These are phyloP conservation scores for Lathamus discolor DNA, from an alignment of 2,113 vertebrate genomes.

Conservation along the genomic window DNA sequence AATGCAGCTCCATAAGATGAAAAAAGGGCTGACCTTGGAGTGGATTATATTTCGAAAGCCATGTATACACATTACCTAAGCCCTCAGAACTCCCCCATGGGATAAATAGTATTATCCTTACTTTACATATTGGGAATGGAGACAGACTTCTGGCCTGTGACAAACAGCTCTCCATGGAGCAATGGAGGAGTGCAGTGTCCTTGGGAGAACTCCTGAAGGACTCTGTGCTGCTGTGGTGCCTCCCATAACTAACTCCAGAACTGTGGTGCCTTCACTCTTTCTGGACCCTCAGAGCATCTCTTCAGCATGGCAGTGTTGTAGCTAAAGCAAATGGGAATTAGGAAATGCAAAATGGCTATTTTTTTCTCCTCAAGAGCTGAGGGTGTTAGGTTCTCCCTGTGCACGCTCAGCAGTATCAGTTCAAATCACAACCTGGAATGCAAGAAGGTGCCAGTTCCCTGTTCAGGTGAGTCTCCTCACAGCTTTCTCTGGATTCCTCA, in stretches of 20 bases:
- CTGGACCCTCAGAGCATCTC: background rate
- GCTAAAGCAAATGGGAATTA: background rate
- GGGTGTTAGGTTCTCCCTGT: background rate
- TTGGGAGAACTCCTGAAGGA: background rate
- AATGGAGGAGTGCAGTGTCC: background rate
- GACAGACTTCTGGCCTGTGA: constrained; percentile 21
- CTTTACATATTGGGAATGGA: constrained; percentile 29
- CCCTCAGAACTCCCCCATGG: background rate
- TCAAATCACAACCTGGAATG: background rate
- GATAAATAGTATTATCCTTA: constrained; percentile 53
- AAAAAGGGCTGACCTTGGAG: constrained; percentile 14
- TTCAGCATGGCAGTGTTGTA: background rate
- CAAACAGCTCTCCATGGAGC: background rate
- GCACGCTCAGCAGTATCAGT: rapidly evolving
- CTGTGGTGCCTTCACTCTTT: too few species aligned
- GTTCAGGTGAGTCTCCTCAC: background rate
- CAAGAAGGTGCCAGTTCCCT: background rate
- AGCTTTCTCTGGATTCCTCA: background rate
- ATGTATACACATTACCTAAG: background rate
- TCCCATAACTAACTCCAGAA: background rate
- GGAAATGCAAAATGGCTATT: background rate
- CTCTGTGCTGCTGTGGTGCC: background rate
- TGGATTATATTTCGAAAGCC: constrained; percentile 18
- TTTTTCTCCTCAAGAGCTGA: background rate
- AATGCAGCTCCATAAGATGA: background rate